Evolutionary conservation across 2,797 vertebrate genomes (phyloP).

Genomic region (Sebastes nivosus): DNA sequence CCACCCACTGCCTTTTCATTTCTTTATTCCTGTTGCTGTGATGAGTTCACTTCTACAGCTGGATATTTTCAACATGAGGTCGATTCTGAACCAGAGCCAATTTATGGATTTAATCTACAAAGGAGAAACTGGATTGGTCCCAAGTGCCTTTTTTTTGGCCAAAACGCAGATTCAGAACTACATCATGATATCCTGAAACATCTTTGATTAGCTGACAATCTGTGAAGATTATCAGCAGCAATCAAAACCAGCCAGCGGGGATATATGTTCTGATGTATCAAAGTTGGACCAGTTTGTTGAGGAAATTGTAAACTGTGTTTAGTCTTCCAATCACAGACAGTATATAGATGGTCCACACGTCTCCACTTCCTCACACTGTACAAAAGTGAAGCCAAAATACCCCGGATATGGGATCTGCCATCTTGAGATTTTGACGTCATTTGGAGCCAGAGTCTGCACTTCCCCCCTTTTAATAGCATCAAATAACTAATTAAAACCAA

Average conservation of each 20-base stretch:
- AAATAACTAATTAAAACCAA: no score
- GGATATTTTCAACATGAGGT: constrained; percentile 7
- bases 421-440: no score
- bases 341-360: no score
- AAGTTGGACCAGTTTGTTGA: not conserved
- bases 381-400: no score
- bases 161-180: not conserved
- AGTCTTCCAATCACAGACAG: no score
- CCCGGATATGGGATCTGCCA: no score
- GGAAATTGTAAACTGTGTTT: not conserved
- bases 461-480: no score
- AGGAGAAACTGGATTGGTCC: constrained; percentile 4
- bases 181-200: not conserved
- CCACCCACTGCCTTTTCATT: not conserved
- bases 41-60: not conserved
- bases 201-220: not conserved
- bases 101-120: not conserved
- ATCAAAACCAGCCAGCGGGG: not conserved
- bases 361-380: no score
- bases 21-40: not conserved
- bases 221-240: not conserved
- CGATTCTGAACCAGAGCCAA: not conserved
- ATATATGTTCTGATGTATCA: not conserved
- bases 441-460: fast-evolving
- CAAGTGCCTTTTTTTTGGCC: constrained; percentile 5